These are phyloP conservation scores for Brenthis daphne DNA, from an alignment of 2,888 invertebrate genomes.

Conservation along the genomic window DNA sequence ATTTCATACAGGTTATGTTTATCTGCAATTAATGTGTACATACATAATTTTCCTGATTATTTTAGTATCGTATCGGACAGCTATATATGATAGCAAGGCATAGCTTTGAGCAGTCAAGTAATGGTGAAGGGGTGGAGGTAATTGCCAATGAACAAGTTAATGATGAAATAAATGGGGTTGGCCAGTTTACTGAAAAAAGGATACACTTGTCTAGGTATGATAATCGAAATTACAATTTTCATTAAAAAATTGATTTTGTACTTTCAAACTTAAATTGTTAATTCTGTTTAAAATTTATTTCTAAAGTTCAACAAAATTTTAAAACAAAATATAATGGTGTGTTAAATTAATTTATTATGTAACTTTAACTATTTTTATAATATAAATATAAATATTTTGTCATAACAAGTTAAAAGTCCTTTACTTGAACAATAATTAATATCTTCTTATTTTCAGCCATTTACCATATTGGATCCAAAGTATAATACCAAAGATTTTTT, in stretches of 20 bases:
- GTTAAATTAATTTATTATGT: too few relatives aligned
- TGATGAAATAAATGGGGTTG: conserved; percentile 90
- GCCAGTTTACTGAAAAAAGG: conserved; percentile 94
- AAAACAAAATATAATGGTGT: too few relatives aligned
- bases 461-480: conserved; percentile 95
- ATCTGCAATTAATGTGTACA: not conserved
- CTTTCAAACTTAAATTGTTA: not conserved
- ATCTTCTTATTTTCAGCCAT: conserved; percentile 82
- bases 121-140: conserved; percentile 96
- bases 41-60: conserved; percentile 42
- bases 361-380: too few relatives aligned
- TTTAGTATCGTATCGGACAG: conserved; percentile 94
- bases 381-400: too few relatives aligned
- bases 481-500: conserved; percentile 93
- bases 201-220: conserved; percentile 93
- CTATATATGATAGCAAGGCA: conserved; percentile 97
- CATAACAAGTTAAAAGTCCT: too few relatives aligned
- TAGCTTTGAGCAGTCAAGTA: conserved; percentile 94
- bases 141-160: conserved; percentile 91
- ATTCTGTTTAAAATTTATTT: too few relatives aligned
- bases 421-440: too few relatives aligned
- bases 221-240: too few relatives aligned
- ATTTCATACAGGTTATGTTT: conserved; percentile 25
- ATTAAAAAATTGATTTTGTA: too few relatives aligned
- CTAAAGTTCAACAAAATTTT: too few relatives aligned